Conservation (phyloP, 2,797 vertebrate species). For the Lycodopsis pacificus region DNA sequence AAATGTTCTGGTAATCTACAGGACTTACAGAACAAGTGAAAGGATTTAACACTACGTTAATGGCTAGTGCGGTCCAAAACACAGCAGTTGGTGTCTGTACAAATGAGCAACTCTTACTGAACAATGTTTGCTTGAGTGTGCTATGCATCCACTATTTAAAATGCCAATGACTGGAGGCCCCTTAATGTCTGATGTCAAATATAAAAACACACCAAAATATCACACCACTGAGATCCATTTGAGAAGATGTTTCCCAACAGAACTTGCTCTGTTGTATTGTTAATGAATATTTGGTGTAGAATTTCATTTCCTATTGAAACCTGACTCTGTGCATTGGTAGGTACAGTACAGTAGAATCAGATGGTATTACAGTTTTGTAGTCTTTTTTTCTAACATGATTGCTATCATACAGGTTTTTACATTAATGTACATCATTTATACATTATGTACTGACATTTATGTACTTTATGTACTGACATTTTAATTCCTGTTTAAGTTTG, state of each 20-base stretch:
- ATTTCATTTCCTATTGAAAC: not conserved
- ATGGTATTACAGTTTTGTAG: too few relatives aligned
- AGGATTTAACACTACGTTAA: conserved; percentile 54
- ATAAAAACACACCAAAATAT: not conserved
- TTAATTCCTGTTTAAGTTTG: too few relatives aligned
- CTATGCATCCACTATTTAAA: not conserved
- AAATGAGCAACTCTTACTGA: not conserved
- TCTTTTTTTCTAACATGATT: not conserved
- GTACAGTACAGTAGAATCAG: not conserved
- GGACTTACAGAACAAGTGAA: conserved; percentile 53
- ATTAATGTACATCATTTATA: not conserved
- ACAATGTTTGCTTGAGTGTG: not conserved
- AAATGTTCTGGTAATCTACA: conserved; percentile 61
- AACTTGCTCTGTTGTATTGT: not conserved
- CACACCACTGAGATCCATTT: conserved; percentile 2
- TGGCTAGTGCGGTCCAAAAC: conserved; percentile 22
- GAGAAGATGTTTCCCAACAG: conserved; percentile 20
- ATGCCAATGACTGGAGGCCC: not conserved
- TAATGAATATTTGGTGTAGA: conserved; percentile 4
- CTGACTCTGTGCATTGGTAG: not conserved
- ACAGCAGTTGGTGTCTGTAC: conserved; percentile 14
- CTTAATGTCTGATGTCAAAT: not conserved
- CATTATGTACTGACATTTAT: too few relatives aligned
- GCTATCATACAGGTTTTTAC: not conserved
- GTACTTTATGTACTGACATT: too few relatives aligned